phyloP scores from a whole-genome alignment of 1,140 invertebrate genomes.

The Stegodyphus dumicola region DNA sequence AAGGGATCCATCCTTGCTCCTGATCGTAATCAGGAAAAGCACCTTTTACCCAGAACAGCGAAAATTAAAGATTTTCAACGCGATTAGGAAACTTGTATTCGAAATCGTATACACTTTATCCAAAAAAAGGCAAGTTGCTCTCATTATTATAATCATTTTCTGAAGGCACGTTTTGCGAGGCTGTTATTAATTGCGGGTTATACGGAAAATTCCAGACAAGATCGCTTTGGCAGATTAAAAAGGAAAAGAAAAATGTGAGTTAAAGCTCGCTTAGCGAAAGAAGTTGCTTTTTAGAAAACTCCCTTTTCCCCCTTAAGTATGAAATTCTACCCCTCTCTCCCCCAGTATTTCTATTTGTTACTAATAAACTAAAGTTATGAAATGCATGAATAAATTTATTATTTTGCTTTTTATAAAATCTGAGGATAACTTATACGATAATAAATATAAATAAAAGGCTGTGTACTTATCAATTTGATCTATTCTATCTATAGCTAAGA shows the following conservation, averaged over 20 bases:
- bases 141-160: conserved; percentile 28
- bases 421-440: no score
- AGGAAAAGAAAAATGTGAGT: not conserved
- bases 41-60: not conserved
- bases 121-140: not conserved
- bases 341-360: no score
- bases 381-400: no score
- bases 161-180: conserved; percentile 7
- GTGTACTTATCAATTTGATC: no score
- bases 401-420: no score
- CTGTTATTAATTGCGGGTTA: conserved; percentile 32
- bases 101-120: not conserved
- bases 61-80: conserved; percentile 38
- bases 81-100: conserved; percentile 4
- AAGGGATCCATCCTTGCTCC: conserved; percentile 16
- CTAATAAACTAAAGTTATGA: no score
- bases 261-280: no score
- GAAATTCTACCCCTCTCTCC: no score
- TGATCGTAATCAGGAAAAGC: conserved; percentile 28
- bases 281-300: no score
- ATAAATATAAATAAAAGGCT: no score
- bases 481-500: no score
- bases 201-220: conserved; percentile 3
- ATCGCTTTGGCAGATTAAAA: conserved; percentile 12
- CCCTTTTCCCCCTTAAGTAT: no score